Evolutionary conservation across 2,113 vertebrate genomes (phyloP), one percentile per base, ranked within the genome.

Genomic region (Calcarius ornatus): DNA sequence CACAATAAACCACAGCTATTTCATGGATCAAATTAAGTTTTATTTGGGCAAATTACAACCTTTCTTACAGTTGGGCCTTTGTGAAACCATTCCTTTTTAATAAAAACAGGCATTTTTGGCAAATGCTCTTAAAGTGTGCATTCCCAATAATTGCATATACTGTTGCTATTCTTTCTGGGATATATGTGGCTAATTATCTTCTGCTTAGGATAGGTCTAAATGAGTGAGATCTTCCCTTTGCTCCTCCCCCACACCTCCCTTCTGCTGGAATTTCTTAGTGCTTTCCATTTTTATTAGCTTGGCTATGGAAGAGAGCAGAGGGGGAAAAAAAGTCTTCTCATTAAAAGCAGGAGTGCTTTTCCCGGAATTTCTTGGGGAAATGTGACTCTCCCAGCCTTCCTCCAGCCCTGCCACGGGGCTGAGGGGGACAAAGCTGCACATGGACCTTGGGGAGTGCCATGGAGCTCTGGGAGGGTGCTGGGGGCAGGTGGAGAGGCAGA

Each of bases 1-100:
- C 98, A 98, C 98, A 98, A 98, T 98, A 98, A 98, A 98, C 98
- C 98, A 96, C 98, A 98, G 98, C 97, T 98, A 98, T 98, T 98
- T 98, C 98, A 98, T 98, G 98, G 98, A 98, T 98, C 98, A 98
- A 99, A 99, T 99, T 99, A 99, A 98, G 98, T 98, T 96, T 98
- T 97, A 98, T 98, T 98, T 98, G 98, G 98, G 98, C 97, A 98
- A 98, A 98, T 98, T 98, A 98, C 98, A 98, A 98, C 98, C 97
- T 98, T 98, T 98, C 98, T 97, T 97, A 98, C 98, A 98, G 98
- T 98, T 97, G 97, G 98, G 96, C 98, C 98, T 98, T 98, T 98
- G 98, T 98, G 97, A 98, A 97, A 89, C 97, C 97, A 96, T 97
- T 98, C 96, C 97, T 98, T 99, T 99, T 99, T 98, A 98, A 98